Evolutionary conservation across 2,888 invertebrate genomes (phyloP).

Genomic region (Teleogryllus oceanicus): DNA sequence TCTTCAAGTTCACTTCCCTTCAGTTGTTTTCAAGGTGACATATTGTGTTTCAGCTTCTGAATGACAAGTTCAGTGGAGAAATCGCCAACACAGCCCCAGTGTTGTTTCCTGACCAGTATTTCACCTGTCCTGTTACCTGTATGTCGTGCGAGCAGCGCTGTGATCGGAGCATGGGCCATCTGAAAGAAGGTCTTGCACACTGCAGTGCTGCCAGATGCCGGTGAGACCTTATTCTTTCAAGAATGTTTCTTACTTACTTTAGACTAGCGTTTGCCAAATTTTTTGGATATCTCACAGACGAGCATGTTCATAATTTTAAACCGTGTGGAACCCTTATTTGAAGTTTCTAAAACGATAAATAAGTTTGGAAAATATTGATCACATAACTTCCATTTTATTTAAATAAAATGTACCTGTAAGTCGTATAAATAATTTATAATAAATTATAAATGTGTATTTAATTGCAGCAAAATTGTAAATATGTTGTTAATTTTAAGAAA

Average conservation of each 20-base stretch:
- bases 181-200: conserved; percentile 60
- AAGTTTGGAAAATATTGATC: too few relatives aligned
- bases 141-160: conserved; percentile 65
- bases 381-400: too few relatives aligned
- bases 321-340: too few relatives aligned
- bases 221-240: conserved; percentile 38
- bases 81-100: conserved; percentile 57
- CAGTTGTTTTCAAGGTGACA: too few relatives aligned
- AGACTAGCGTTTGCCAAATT: background rate
- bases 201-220: conserved; percentile 48
- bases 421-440: too few relatives aligned
- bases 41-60: conserved; percentile 53
- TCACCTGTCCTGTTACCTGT: conserved; percentile 69
- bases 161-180: conserved; percentile 64
- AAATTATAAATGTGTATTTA: too few relatives aligned
- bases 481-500: too few relatives aligned
- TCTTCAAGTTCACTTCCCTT: too few relatives aligned
- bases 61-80: conserved; percentile 70
- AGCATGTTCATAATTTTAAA: background rate
- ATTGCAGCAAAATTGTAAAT: too few relatives aligned
- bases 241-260: background rate
- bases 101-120: conserved; percentile 74
- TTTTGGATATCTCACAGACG: background rate
- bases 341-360: too few relatives aligned
- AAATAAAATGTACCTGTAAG: too few relatives aligned